Base-by-base conservation (phyloP, 2,888 invertebrate genomes). In the Coelinius sp. region DNA sequence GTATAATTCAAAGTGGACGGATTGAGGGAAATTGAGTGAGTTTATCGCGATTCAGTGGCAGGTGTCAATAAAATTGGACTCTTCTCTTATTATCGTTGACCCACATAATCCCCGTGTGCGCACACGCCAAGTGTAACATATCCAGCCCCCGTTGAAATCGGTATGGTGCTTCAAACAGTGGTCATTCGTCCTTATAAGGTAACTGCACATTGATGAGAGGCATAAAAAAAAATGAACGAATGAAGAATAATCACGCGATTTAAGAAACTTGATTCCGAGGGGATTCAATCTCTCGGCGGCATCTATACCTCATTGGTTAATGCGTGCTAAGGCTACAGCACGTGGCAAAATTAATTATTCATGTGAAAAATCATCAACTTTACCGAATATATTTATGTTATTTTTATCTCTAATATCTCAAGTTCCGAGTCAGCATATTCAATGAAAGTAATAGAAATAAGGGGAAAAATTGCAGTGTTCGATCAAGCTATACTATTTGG, bases 61-160 rank as follows among this genome's bases (percentile, higher is more conserved):
- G 71, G 71, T 72, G 71, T 72, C 68, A 72, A 72, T 72, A 72
- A 72, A 71, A 71, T 67, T 71, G 67, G 71, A 38, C 67, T 25
- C 41, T 67, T 25, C 59, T 27, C 67, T 71, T 68, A 71, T 71
- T 63, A 71, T 71, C 71, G 67, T 67, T 71, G 71, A 68, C 71
- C 71, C 41, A 67, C 44, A 67, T 71, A 53, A 67, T 68, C 35
- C 38, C 41, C 52, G 38, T 62, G 56, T 56, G 41, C 49, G 70
- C 63, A 65, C 65, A 65, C 65, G 70, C 35, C 70, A 53, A 70
- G 65, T 65, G 38, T 31, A 31, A 49, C 31, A 59, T 59, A 27
- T 24, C 52, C 52, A 53, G 6, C 27, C 31, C 59, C 59, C 25
- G 59, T 35, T 59, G 14, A 20, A 27, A 59, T 59, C 31, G 31